Evolutionary conservation across 2,888 invertebrate species (phyloP).

Genomic region (Gnatocerus cornutus): DNA sequence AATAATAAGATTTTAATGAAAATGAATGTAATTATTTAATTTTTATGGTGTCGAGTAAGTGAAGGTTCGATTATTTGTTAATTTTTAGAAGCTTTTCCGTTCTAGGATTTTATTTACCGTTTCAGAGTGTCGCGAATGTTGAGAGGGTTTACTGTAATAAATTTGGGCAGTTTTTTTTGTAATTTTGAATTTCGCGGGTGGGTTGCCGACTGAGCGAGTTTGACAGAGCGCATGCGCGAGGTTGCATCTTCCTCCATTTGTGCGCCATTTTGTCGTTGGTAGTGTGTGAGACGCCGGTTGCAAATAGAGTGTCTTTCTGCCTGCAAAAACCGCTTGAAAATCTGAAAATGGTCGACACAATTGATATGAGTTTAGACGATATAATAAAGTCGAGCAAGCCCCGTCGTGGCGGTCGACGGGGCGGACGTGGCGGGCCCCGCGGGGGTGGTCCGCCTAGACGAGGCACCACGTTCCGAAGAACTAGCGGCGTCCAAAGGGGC

Average conservation of each 20-base stretch:
- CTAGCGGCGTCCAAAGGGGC: slow-evolving; percentile 76
- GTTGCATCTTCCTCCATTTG: slow-evolving; percentile 15
- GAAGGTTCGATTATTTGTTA: too few relatives aligned
- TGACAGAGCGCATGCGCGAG: slow-evolving; percentile 7
- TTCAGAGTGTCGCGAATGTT: too few relatives aligned
- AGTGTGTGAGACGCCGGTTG: slow-evolving; percentile 23
- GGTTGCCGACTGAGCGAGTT: slow-evolving; percentile 16
- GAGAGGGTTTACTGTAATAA: too few relatives aligned
- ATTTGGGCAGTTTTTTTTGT: too few relatives aligned
- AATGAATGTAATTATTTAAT: too few relatives aligned
- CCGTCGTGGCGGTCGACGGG: slow-evolving; percentile 77
- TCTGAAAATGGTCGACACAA: slow-evolving; percentile 88
- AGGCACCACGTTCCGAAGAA: slow-evolving; percentile 65
- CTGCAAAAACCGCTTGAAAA: neutral
- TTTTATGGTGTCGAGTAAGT: too few relatives aligned
- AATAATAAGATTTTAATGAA: too few relatives aligned
- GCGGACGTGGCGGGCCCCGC: slow-evolving; percentile 70
- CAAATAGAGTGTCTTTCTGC: slow-evolving; percentile 2
- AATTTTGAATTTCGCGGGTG: slow-evolving; percentile 8
- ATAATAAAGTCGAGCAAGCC: slow-evolving; percentile 92
- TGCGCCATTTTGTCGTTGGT: slow-evolving; percentile 46
- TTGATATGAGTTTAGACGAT: slow-evolving; percentile 98
- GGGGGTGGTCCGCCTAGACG: slow-evolving; percentile 76
- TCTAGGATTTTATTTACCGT: too few relatives aligned
- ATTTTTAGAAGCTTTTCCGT: too few relatives aligned